Conservation (phyloP, 2,113 vertebrate genomes). For the Ophiodon elongatus region DNA sequence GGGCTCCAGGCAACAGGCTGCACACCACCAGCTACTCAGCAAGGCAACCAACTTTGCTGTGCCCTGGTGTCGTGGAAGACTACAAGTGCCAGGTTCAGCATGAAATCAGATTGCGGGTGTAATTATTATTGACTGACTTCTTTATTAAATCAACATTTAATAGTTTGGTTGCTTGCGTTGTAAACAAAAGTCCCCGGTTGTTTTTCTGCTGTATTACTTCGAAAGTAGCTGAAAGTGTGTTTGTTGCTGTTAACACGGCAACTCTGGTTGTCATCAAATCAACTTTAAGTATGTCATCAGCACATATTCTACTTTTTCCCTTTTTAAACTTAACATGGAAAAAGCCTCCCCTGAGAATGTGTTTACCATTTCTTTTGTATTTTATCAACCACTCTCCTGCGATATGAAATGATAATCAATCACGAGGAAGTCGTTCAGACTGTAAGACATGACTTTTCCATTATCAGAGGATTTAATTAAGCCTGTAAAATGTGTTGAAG, state of each 20-base stretch:
- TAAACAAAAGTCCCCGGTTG: constrained; percentile 4
- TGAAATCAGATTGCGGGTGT: not conserved
- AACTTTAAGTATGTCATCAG: not conserved
- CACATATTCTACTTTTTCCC: constrained; percentile 17
- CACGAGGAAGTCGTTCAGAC: constrained; percentile 34
- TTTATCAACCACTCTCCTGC: constrained; percentile 25
- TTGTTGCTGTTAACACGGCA: constrained; percentile 5
- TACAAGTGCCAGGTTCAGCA: not conserved
- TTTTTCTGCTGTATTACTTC: not conserved
- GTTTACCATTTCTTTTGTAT: constrained; percentile 27
- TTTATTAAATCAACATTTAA: constrained; percentile 3
- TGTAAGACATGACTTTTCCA: constrained; percentile 38
- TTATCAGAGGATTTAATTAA: constrained; percentile 59
- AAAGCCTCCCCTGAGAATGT: not conserved
- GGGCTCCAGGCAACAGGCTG: not conserved
- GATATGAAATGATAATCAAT: constrained; percentile 32
- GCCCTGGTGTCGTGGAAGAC: not conserved
- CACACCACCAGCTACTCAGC: not conserved
- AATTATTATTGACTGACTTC: constrained; percentile 14
- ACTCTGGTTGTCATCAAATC: not conserved
- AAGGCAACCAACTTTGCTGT: not conserved
- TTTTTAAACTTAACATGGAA: constrained; percentile 3
- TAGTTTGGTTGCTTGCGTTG: constrained; percentile 1
- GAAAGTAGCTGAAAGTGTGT: constrained; percentile 8
- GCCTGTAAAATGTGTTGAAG: constrained; percentile 46